A percentile compares a stretch with the other conserved stretches of the same genome.
Evolutionary conservation across 2,797 vertebrate species (phyloP).

Genomic region (Melanotaenia trifasciata): DNA sequence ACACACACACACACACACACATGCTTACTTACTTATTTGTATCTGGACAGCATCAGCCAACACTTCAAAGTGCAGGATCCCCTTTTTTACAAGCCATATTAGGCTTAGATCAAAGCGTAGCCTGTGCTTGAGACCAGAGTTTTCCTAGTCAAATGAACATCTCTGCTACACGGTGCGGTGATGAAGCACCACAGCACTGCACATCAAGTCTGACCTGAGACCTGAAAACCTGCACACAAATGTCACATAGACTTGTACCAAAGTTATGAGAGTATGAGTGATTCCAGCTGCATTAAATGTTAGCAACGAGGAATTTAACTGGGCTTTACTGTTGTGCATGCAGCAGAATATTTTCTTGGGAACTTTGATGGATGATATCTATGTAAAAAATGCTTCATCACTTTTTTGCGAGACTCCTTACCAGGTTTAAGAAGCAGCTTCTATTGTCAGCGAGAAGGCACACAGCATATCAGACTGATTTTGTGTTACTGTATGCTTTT

Average conservation of each 20-base stretch:
- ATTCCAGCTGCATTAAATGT: constrained; percentile 12
- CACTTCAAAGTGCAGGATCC: constrained; percentile 82
- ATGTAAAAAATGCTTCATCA: too few relatives aligned
- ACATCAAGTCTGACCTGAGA: constrained; percentile 36
- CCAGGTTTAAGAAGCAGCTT: neutral
- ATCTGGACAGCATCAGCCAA: constrained; percentile 80
- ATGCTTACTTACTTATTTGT: neutral
- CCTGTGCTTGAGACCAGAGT: constrained; percentile 64
- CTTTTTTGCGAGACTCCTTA: neutral
- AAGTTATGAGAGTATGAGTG: neutral
- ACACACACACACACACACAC: too few relatives aligned
- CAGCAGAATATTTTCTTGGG: too few relatives aligned
- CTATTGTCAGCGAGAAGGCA: neutral
- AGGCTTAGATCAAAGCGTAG: constrained; percentile 79
- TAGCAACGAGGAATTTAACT: neutral
- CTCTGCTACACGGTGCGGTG: constrained; percentile 53
- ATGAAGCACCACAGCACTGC: constrained; percentile 43
- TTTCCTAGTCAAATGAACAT: constrained; percentile 57
- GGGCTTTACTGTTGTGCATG: too few relatives aligned
- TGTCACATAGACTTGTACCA: constrained; percentile 16
- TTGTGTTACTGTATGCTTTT: constrained; percentile 15
- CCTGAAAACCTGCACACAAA: constrained; percentile 21
- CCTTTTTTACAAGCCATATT: constrained; percentile 81
- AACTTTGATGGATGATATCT: too few relatives aligned
- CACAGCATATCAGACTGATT: neutral